Evolutionary conservation across 1,140 invertebrate species (phyloP).

Genomic region (Eufriesea mexicana): DNA sequence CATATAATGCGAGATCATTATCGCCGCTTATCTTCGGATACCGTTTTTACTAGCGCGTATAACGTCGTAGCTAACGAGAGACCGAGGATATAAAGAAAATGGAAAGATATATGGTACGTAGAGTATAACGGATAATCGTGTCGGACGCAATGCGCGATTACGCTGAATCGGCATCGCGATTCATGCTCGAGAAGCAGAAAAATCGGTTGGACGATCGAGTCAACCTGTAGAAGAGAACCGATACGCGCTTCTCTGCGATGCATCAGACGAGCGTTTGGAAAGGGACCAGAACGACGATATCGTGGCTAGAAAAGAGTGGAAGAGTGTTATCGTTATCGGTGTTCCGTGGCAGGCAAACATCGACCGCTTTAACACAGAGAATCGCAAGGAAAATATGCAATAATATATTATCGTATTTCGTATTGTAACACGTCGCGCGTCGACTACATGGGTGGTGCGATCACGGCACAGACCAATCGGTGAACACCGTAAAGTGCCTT

Average conservation of each 20-base stretch:
- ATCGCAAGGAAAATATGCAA: constrained; percentile 56
- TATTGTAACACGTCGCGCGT: constrained; percentile 48
- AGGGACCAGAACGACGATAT: constrained; percentile 34
- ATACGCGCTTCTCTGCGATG: constrained; percentile 1
- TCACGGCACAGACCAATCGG: constrained; percentile 54
- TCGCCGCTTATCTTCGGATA: constrained; percentile 27
- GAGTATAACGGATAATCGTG: not conserved
- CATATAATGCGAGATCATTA: constrained; percentile 36
- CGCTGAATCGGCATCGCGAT: not conserved
- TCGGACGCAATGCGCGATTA: not conserved
- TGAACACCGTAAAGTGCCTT: constrained; percentile 57
- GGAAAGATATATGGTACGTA: not conserved
- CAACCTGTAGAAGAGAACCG: not conserved
- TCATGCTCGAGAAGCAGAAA: not conserved
- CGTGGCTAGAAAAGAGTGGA: constrained; percentile 32
- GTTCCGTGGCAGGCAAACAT: constrained; percentile 60
- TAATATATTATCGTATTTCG: constrained; percentile 46
- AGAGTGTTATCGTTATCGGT: constrained; percentile 63
- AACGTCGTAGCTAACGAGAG: not conserved
- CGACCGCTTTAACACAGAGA: constrained; percentile 25
- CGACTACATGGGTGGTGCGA: constrained; percentile 68
- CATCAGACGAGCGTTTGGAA: not conserved
- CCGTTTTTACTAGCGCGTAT: not conserved
- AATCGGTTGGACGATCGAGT: not conserved
- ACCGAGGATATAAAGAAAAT: not conserved